A percentile compares a stretch with the other conserved stretches of the same genome.
Conservation (phyloP, 2,888 invertebrate genomes). For the Coleophora flavipennella region DNA sequence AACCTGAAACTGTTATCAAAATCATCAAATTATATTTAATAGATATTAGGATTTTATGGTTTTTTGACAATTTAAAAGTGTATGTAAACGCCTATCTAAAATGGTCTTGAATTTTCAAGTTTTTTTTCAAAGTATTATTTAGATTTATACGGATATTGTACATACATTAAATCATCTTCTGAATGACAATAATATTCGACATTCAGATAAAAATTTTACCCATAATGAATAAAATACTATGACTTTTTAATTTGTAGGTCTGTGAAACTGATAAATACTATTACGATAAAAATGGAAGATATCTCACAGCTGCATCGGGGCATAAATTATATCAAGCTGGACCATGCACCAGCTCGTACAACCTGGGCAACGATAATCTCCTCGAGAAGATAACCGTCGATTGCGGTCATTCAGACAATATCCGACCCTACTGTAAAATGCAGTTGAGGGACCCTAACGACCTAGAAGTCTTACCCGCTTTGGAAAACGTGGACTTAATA, state of each 20-base stretch:
- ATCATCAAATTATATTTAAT: no score
- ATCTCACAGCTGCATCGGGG: constrained; percentile 19
- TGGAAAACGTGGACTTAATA: constrained; percentile 28
- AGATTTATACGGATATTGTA: no score
- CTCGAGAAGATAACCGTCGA: constrained; percentile 30
- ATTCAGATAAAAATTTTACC: no score
- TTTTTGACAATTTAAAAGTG: no score
- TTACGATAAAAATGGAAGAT: constrained; percentile 39
- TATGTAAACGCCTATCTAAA: no score
- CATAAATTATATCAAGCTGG: constrained; percentile 38
- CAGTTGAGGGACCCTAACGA: constrained; percentile 24
- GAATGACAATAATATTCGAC: no score
- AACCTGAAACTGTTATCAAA: no score
- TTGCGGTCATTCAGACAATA: constrained; percentile 34
- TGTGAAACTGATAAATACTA: constrained; percentile 27
- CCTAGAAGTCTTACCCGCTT: constrained; percentile 27
- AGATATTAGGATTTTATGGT: no score
- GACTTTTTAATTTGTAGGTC: constrained; percentile 18
- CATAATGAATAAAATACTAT: no score
- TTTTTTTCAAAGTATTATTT: no score
- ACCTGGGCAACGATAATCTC: constrained; percentile 24
- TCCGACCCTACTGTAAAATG: constrained; percentile 26
- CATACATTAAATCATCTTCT: no score
- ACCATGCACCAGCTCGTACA: constrained; percentile 39
- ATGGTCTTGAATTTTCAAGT: no score